Base-by-base conservation (phyloP, 2,797 vertebrate species). In the Hirundo rustica region DNA sequence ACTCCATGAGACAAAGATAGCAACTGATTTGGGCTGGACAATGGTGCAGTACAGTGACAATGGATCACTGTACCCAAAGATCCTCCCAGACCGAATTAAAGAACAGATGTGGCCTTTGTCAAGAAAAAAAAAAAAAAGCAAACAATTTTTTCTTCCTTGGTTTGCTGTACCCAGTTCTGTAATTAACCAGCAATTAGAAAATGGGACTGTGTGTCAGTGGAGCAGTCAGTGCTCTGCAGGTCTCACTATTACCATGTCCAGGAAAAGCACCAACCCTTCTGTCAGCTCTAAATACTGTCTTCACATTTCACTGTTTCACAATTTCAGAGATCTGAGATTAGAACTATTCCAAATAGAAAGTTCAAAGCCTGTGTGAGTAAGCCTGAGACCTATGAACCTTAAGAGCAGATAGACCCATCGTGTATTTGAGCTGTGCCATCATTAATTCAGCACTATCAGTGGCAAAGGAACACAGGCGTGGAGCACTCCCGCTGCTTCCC, bases 91-190 rank as follows among this genome's bases (percentile, higher is more conserved):
- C 88, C 65, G 44, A 89, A 91, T 88, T 96, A 83, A 96, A 75
- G 61, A 92, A 95, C 89, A 97, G 93, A 93, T 88, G 91, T 64
- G 57, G 79, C 87, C 94, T 97, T 97, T 97, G 96, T 96, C 66
- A 73, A 60, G 51, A 82, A 85, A 89, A 88, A 89, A 88, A 51
- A 72, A 83, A 95, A 78, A 68, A 14, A 89, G 79, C 85, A 85
- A 94, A 76, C 89, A 79, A 64, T 85, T 90, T 94, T 96, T 89
- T 85, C 48, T 85, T 76, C 78, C n/a, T 36, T 47, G 58, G 67
- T 89, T 88, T 91, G 83, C 60, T 80, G 34, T 47, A 60, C 54
- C 74, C 66, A 64, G 48, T 36, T 61, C 87, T 80, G 66, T 75
- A 72, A 94, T 51, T 61, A 79, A 55, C n/a, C 79, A 93, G 77